phyloP scores from a whole-genome alignment of 2,113 vertebrate genomes.

The Plestiodon gilberti region DNA sequence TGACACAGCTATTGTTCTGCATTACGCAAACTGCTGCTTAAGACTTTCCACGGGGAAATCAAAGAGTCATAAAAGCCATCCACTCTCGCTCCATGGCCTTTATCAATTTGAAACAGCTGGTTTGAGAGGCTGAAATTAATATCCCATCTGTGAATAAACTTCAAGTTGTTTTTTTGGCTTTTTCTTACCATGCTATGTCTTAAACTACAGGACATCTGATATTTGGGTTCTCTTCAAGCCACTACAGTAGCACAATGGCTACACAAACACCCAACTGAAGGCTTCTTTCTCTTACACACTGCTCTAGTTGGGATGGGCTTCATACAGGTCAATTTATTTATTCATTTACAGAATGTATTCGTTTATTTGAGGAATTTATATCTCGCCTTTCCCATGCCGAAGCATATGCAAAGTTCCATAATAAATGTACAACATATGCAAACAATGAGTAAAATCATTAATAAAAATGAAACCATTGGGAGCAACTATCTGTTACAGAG shows the following conservation, averaged over 20 bases:
- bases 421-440: too few species aligned
- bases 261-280: neutral
- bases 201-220: neutral
- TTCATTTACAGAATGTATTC: too few species aligned
- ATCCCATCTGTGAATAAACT: conserved; percentile 12
- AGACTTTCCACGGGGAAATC: conserved; percentile 67
- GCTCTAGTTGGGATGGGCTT: too few species aligned
- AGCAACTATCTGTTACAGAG: too few species aligned
- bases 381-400: too few species aligned
- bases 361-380: too few species aligned
- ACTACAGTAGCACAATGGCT: neutral
- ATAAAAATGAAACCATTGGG: too few species aligned
- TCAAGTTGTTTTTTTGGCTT: rapidly evolving
- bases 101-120: conserved; percentile 29
- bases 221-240: neutral
- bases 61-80: conserved; percentile 59
- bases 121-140: conserved; percentile 45
- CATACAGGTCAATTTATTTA: too few species aligned
- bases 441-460: too few species aligned
- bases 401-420: too few species aligned
- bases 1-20: conserved; percentile 68
- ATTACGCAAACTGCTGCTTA: conserved; percentile 62
- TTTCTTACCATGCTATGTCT: neutral
- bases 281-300: too few species aligned
- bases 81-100: conserved; percentile 17